Percentiles rank a stretch among this genome's conserved stretches.
These are phyloP conservation scores for Aramus guarauna DNA, from an alignment of 2,113 vertebrate species.

Conservation along the genomic window DNA sequence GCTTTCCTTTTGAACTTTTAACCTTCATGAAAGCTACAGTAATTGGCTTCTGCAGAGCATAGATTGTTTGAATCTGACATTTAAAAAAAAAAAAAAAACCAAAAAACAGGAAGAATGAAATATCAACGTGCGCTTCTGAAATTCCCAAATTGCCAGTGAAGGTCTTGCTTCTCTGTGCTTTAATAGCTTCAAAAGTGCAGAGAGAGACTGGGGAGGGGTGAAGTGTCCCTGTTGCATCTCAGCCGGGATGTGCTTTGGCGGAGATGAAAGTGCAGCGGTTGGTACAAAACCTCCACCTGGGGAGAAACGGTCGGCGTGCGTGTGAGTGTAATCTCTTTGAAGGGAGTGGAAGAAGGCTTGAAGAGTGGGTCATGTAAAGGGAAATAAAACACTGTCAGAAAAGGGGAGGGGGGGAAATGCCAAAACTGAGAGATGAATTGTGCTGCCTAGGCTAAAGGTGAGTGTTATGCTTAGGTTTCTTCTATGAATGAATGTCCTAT, in stretches of 20 bases:
- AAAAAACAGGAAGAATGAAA: neutral
- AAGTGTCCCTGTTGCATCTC: neutral
- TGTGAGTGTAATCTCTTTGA: neutral
- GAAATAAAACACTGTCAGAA: neutral
- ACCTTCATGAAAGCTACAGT: neutral
- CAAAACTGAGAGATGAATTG: neutral
- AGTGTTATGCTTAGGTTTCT: neutral
- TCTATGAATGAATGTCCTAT: neutral
- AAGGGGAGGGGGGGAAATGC: neutral
- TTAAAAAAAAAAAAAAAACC: neutral
- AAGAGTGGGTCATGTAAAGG: neutral
- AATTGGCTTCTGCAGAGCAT: neutral
- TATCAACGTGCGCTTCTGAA: neutral
- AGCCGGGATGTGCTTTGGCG: neutral
- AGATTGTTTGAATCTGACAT: neutral
- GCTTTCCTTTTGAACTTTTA: slow-evolving; percentile 37
- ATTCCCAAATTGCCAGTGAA: neutral
- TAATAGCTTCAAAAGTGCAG: neutral
- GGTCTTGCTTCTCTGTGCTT: neutral
- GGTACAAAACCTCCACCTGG: neutral
- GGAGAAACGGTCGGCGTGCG: neutral
- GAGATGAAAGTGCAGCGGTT: neutral
- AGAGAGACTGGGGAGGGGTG: neutral
- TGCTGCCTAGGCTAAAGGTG: neutral
- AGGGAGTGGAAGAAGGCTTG: neutral